Conservation (phyloP, 2,113 vertebrate species). For the Myotis yumanensis region DNA sequence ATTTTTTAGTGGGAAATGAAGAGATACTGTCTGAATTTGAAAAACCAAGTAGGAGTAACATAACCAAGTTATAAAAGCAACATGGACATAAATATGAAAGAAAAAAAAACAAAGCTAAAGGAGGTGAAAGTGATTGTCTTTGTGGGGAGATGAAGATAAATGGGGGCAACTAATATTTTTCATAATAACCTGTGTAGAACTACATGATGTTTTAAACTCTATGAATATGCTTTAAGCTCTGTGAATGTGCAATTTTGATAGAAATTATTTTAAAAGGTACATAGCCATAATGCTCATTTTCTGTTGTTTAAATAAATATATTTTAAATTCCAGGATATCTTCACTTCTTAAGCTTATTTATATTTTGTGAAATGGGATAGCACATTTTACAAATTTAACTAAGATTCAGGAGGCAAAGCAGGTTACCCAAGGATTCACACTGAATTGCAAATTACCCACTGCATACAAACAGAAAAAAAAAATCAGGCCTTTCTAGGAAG, state of each 20-base stretch:
- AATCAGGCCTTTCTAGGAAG: background rate
- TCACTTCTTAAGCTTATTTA: constrained; percentile 19
- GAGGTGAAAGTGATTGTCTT: background rate
- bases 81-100: background rate
- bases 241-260: background rate
- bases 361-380: background rate
- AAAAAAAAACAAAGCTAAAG: background rate
- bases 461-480: background rate
- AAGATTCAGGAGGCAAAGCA: background rate
- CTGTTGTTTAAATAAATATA: background rate
- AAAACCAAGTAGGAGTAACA: background rate
- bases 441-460: constrained; percentile 22
- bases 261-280: background rate
- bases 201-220: background rate
- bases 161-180: background rate
- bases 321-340: background rate
- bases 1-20: background rate
- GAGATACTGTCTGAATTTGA: background rate
- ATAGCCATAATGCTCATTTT: constrained; percentile 11
- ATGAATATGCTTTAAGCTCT: background rate
- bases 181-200: background rate
- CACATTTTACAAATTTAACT: constrained; percentile 13
- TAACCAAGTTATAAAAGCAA: background rate
- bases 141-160: background rate
- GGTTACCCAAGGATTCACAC: background rate